Percentiles rank a stretch among this genome's conserved stretches.
phyloP scores from a whole-genome alignment of 2,113 vertebrate species.

The Dinomys branickii region DNA sequence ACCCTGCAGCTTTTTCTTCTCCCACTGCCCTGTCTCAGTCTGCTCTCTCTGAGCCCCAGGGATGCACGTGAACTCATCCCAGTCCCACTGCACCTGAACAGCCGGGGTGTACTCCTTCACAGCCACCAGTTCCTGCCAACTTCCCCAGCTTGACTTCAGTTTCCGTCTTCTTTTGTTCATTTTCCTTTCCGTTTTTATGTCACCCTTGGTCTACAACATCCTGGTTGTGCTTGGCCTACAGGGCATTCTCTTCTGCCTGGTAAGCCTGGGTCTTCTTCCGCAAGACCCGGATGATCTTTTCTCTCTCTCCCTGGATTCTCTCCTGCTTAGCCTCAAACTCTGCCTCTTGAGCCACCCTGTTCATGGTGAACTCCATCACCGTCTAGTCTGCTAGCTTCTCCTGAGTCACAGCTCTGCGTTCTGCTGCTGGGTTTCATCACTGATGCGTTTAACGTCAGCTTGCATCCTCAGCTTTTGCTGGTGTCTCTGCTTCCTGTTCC shows the following conservation, averaged over 20 bases:
- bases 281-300: conserved; percentile 86
- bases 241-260: conserved; percentile 91
- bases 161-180: conserved; percentile 74
- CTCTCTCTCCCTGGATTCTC: conserved; percentile 89
- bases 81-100: conserved; percentile 88
- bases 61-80: conserved; percentile 87
- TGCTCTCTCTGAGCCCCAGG: conserved; percentile 87
- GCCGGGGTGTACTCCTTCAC: conserved; percentile 88
- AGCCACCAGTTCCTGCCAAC: conserved; percentile 87
- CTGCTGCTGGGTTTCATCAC: conserved; percentile 84
- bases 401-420: conserved; percentile 86
- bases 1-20: conserved; percentile 43
- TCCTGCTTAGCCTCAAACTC: conserved; percentile 90
- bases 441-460: conserved; percentile 88
- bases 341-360: conserved; percentile 90
- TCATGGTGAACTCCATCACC: conserved; percentile 88
- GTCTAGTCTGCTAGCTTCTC: conserved; percentile 87
- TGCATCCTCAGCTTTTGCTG: conserved; percentile 87
- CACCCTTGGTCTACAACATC: conserved; percentile 90
- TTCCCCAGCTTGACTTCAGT: conserved; percentile 83
- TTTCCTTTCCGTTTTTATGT: conserved; percentile 90
- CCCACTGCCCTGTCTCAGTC: conserved; percentile 85
- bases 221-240: conserved; percentile 91
- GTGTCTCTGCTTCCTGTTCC: conserved; percentile 84
- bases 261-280: conserved; percentile 90